These are phyloP conservation scores for Tenthredo notha DNA, from an alignment of 2,888 invertebrate species.

Conservation along the genomic window DNA sequence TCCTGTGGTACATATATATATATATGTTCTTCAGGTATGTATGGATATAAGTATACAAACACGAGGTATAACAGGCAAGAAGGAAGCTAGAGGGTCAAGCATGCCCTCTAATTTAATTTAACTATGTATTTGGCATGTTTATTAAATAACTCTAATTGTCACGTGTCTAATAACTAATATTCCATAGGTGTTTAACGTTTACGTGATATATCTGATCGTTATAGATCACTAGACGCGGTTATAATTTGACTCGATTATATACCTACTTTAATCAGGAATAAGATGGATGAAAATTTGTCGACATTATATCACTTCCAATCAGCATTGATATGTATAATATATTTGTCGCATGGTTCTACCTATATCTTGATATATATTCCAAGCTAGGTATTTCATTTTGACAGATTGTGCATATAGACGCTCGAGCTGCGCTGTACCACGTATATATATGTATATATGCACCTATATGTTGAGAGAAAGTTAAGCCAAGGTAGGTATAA, in stretches of 20 bases:
- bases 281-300: constrained; percentile 33
- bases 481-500: constrained; percentile 39
- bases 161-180: constrained; percentile 20
- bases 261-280: neutral
- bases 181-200: constrained; percentile 5
- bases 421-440: neutral
- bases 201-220: neutral
- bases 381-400: constrained; percentile 44
- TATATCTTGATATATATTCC: constrained; percentile 23
- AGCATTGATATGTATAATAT: constrained; percentile 22
- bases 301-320: constrained; percentile 22
- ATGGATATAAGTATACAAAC: constrained; percentile 14
- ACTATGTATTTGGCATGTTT: constrained; percentile 32
- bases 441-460: neutral
- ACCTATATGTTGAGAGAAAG: constrained; percentile 34
- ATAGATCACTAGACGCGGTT: constrained; percentile 3
- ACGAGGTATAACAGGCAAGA: constrained; percentile 53
- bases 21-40: neutral
- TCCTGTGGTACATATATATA: neutral
- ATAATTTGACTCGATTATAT: constrained; percentile 25
- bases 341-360: neutral
- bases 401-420: constrained; percentile 26
- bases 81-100: constrained; percentile 56
- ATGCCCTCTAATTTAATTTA: constrained; percentile 48
- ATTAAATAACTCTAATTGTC: constrained; percentile 46